phyloP scores from a whole-genome alignment of 2,888 invertebrate species.

The Dermolepida albohirtum region DNA sequence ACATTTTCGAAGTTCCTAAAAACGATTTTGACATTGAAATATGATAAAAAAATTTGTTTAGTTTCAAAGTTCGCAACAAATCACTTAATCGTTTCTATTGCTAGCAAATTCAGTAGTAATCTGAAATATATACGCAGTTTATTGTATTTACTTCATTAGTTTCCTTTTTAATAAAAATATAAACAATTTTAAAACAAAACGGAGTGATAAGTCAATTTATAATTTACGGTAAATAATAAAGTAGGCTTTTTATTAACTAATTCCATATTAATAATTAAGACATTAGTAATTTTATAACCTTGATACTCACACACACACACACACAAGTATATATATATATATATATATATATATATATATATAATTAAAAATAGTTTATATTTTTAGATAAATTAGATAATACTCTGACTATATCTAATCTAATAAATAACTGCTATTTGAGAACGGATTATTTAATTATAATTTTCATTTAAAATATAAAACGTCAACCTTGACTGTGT shows the following conservation, averaged over 20 bases:
- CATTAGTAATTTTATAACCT: constrained; percentile 26
- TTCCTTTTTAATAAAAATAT: too few species aligned
- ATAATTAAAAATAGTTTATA: constrained; percentile 1
- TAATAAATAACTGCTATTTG: constrained; percentile 26
- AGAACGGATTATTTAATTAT: constrained; percentile 33
- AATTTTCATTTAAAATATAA: constrained; percentile 25
- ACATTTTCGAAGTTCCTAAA: too few species aligned
- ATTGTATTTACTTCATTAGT: too few species aligned
- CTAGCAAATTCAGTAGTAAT: too few species aligned
- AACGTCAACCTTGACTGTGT: constrained; percentile 24
- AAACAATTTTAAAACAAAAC: too few species aligned
- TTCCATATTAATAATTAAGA: constrained; percentile 16
- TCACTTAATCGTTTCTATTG: too few species aligned
- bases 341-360: neutral
- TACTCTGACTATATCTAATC: constrained; percentile 23
- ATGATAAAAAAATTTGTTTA: too few species aligned
- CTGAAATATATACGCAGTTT: too few species aligned
- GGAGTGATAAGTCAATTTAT: too few species aligned
- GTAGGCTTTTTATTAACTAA: neutral
- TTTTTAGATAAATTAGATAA: constrained; percentile 23
- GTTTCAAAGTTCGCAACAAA: too few species aligned
- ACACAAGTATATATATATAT: too few species aligned
- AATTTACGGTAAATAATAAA: neutral
- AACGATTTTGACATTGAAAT: too few species aligned
- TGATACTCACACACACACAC: neutral